Evolutionary conservation across 2,797 vertebrate species (phyloP).

Genomic region (Helarctos malayanus): DNA sequence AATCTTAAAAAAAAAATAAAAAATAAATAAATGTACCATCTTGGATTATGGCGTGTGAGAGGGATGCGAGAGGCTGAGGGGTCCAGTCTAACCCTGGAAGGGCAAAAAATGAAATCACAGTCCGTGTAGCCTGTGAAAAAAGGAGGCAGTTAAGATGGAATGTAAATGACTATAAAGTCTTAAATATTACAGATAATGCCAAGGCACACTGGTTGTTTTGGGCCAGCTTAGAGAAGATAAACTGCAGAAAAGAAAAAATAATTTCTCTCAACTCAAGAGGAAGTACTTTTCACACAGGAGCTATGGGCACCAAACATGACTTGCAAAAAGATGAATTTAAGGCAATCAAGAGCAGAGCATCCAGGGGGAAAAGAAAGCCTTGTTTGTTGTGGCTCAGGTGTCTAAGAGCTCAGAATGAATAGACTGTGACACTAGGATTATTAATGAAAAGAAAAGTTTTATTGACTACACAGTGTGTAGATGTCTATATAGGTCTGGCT

Average conservation of each 20-base stretch:
- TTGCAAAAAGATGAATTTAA: constrained; percentile 49
- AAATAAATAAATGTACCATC: neutral
- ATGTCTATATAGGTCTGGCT: neutral
- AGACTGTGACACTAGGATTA: neutral
- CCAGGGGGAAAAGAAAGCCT: neutral
- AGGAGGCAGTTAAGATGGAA: constrained; percentile 75
- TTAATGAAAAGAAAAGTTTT: constrained; percentile 32
- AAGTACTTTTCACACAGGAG: constrained; percentile 57
- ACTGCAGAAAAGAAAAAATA: constrained; percentile 55
- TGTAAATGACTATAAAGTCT: constrained; percentile 85
- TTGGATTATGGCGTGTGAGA: constrained; percentile 28
- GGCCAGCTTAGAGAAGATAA: constrained; percentile 65
- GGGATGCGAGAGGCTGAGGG: constrained; percentile 36
- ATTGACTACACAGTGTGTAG: neutral
- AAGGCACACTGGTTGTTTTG: constrained; percentile 67
- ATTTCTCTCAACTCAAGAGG: constrained; percentile 62
- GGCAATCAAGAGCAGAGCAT: neutral
- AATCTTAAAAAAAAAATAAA: too few species aligned
- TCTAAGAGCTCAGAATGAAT: neutral
- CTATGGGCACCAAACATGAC: neutral
- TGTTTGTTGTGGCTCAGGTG: neutral
- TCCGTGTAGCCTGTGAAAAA: constrained; percentile 75
- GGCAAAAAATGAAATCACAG: constrained; percentile 80
- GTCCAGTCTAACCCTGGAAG: constrained; percentile 47
- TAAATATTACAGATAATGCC: constrained; percentile 83